These are phyloP conservation scores for Forbesichthys agassizii DNA, from an alignment of 2,113 vertebrate genomes.

Conservation along the genomic window DNA sequence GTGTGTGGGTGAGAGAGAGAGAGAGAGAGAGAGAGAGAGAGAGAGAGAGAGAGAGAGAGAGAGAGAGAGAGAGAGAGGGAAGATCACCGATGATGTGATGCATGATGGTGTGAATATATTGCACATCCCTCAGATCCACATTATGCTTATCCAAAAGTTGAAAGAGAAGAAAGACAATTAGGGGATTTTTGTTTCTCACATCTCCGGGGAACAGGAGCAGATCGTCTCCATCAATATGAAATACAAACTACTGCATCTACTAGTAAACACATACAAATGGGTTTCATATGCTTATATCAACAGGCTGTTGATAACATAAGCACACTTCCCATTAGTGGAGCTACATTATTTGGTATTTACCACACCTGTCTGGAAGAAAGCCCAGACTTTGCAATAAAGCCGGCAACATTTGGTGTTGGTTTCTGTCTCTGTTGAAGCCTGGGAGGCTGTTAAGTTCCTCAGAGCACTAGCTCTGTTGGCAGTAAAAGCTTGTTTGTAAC, in stretches of 20 bases:
- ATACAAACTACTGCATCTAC: too few species aligned
- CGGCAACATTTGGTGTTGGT: not conserved
- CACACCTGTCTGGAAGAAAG: slow-evolving; percentile 23
- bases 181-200: too few species aligned
- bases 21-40: slow-evolving; percentile 1
- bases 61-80: slow-evolving; percentile 16
- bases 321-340: slow-evolving; percentile 1
- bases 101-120: slow-evolving; percentile 55
- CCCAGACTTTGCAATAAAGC: not conserved
- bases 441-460: slow-evolving; percentile 33
- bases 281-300: not conserved
- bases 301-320: not conserved
- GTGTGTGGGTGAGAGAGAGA: too few species aligned
- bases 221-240: slow-evolving; percentile 25
- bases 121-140: slow-evolving; percentile 54
- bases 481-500: slow-evolving; percentile 61
- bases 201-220: not conserved
- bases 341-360: not conserved
- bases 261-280: not conserved
- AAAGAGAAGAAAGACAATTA: slow-evolving; percentile 30
- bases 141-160: slow-evolving; percentile 46
- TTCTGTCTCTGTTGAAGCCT: slow-evolving; percentile 15
- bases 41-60: slow-evolving; percentile 6
- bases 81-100: slow-evolving; percentile 50
- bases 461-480: slow-evolving; percentile 35